A percentile compares a stretch with the other conserved stretches of the same genome.
phyloP scores from a whole-genome alignment of 2,113 vertebrate genomes.

The Lates calcarifer region DNA sequence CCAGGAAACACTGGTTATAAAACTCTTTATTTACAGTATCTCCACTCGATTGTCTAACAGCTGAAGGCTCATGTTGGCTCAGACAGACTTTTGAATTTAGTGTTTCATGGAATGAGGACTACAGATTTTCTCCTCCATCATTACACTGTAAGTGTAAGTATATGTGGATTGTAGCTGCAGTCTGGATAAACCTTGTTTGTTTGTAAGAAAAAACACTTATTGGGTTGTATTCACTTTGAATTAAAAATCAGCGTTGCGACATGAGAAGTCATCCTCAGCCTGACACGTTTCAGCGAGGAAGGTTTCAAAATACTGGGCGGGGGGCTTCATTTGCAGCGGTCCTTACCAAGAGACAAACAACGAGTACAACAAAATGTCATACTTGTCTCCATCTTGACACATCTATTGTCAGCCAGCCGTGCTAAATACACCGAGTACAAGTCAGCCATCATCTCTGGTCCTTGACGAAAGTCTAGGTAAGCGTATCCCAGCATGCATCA shows the following conservation, averaged over 20 bases:
- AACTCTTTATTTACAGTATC: too few species aligned
- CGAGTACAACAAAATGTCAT: background rate
- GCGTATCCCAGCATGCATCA: constrained; percentile 58
- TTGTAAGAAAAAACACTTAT: too few species aligned
- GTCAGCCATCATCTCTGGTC: constrained; percentile 18
- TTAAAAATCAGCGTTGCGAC: background rate
- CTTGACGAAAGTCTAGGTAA: constrained; percentile 41
- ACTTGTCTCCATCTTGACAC: constrained; percentile 20
- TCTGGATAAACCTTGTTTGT: too few species aligned
- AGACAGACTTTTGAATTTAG: too few species aligned
- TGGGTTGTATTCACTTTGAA: background rate
- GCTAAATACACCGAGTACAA: constrained; percentile 16
- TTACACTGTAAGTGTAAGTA: too few species aligned
- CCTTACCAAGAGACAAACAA: background rate
- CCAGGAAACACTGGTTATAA: too few species aligned
- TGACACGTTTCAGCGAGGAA: constrained; percentile 2
- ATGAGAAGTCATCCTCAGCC: background rate
- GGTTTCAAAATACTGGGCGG: background rate
- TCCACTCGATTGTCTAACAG: too few species aligned
- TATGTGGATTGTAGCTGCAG: background rate
- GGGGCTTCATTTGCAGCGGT: constrained; percentile 3
- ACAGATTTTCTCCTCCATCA: too few species aligned
- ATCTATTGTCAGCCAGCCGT: constrained; percentile 7
- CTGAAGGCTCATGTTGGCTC: too few species aligned
- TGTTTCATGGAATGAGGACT: too few species aligned